Evolutionary conservation across 2,113 vertebrate species (phyloP).

Genomic region (Hystrix brachyura): DNA sequence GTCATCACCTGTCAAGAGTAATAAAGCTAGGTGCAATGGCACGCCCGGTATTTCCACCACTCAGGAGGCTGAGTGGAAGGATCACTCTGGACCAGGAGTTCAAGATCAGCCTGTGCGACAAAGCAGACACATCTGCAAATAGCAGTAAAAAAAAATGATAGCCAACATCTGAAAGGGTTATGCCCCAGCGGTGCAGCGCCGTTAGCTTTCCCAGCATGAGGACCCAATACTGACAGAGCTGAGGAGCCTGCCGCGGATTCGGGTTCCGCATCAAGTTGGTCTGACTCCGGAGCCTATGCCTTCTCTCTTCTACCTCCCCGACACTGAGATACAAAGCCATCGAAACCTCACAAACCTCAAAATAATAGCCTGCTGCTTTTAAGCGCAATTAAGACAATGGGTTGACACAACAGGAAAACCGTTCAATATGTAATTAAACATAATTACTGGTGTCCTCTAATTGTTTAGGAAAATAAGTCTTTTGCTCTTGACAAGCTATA

Average conservation of each 20-base stretch:
- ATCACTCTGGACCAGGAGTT: neutral
- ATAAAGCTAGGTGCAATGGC: neutral
- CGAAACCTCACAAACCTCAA: conserved; percentile 78
- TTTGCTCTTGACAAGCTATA: conserved; percentile 75
- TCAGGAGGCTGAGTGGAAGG: neutral
- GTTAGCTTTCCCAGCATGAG: neutral
- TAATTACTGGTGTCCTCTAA: conserved; percentile 82
- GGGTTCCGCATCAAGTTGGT: neutral
- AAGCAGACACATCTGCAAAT: neutral
- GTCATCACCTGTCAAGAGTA: neutral
- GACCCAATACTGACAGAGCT: neutral
- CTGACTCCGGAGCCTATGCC: neutral
- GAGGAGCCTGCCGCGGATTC: neutral
- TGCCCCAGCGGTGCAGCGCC: neutral
- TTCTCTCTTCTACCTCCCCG: neutral
- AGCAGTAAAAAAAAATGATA: neutral
- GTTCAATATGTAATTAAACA: conserved; percentile 74
- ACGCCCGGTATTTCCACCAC: neutral
- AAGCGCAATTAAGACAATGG: conserved; percentile 81
- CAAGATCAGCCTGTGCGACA: neutral
- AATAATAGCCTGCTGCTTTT: conserved; percentile 78
- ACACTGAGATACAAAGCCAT: conserved; percentile 37
- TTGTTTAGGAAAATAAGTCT: conserved; percentile 82
- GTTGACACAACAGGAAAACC: conserved; percentile 81
- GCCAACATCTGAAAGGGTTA: neutral